phyloP scores from a whole-genome alignment of 2,113 vertebrate genomes.

The Puffinus mauretanicus region DNA sequence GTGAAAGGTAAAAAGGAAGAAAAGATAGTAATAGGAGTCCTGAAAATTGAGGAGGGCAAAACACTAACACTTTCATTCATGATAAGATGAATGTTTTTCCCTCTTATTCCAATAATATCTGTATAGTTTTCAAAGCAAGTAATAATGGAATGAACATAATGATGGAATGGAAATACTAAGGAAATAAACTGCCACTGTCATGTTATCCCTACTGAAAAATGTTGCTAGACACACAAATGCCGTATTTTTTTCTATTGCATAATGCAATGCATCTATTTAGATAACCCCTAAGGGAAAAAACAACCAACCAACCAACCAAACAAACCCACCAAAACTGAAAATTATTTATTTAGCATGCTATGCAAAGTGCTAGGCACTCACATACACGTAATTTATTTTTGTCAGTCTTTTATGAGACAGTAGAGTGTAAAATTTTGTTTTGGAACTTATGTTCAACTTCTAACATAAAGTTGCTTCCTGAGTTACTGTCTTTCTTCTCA shows the following conservation, averaged over 20 bases:
- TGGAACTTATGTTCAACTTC: background rate
- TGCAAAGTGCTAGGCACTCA: background rate
- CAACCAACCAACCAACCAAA: accelerated
- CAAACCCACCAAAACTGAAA: background rate
- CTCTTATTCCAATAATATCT: background rate
- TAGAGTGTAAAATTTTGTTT: background rate
- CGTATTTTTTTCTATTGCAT: background rate
- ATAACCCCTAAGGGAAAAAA: background rate
- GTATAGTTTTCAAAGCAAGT: background rate
- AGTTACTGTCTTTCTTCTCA: background rate
- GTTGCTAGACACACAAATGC: background rate
- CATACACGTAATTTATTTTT: background rate
- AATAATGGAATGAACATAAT: background rate
- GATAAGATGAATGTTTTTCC: background rate
- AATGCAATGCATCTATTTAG: background rate
- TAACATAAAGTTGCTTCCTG: background rate
- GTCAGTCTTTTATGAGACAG: background rate
- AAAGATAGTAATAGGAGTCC: background rate
- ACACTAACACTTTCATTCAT: background rate
- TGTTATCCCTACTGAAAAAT: background rate
- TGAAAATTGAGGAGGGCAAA: background rate
- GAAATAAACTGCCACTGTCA: background rate
- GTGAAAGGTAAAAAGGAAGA: background rate
- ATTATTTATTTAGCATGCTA: background rate
- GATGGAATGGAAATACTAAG: background rate